Evolutionary conservation across 2,888 invertebrate genomes (phyloP).

Genomic region (Ennomos fuscantarius): DNA sequence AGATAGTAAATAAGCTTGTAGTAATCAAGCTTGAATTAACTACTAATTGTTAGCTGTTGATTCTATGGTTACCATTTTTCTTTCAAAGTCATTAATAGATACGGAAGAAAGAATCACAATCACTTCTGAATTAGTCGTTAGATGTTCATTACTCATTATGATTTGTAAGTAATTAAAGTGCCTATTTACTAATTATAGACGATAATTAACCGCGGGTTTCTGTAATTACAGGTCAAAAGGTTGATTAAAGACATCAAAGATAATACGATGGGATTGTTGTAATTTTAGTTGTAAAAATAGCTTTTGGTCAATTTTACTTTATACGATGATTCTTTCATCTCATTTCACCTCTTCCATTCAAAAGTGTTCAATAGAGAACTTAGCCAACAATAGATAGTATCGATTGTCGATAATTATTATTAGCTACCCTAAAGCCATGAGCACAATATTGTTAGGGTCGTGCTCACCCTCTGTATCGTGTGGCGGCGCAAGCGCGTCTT

Average conservation of each 20-base stretch:
- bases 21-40: no score
- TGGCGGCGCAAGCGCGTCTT: slow-evolving; percentile 50
- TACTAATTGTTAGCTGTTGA: slow-evolving; percentile 1
- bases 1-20: no score
- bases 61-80: slow-evolving; percentile 7
- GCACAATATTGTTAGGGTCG: slow-evolving; percentile 40
- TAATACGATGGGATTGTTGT: neutral
- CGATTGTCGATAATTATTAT: slow-evolving; percentile 35
- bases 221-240: slow-evolving; percentile 5
- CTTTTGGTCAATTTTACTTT: no score
- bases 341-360: no score
- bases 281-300: no score
- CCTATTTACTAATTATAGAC: slow-evolving; percentile 8
- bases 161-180: slow-evolving; percentile 29
- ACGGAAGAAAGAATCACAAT: slow-evolving; percentile 14
- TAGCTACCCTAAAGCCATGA: slow-evolving; percentile 37
- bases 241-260: slow-evolving; percentile 2
- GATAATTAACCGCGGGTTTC: slow-evolving; percentile 12
- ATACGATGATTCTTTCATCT: no score
- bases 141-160: slow-evolving; percentile 23
- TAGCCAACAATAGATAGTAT: slow-evolving; percentile 17
- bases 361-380: neutral
- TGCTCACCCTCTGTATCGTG: slow-evolving; percentile 58
- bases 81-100: slow-evolving; percentile 12
- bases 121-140: slow-evolving; percentile 23